Conservation (phyloP, 2,888 invertebrate genomes). For the Stegana nigrithorax region DNA sequence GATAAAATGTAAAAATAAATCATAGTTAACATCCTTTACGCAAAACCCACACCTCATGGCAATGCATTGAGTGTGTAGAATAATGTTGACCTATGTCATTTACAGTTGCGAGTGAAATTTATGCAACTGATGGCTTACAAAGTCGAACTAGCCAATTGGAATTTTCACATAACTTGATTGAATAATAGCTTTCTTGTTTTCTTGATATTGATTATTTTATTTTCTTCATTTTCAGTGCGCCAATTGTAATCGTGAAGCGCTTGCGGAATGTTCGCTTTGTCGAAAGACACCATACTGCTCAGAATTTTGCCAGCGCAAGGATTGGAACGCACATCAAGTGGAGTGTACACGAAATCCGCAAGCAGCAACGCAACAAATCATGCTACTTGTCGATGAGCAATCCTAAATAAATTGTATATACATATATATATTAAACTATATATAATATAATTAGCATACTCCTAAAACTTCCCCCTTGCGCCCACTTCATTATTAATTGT, state of each 20-base stretch:
- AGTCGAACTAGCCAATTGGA: too few relatives aligned
- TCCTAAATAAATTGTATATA: conserved; percentile 66
- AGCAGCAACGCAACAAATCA: conserved; percentile 82
- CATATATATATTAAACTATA: conserved; percentile 62
- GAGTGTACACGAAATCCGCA: conserved; percentile 81
- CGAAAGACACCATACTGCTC: conserved; percentile 89
- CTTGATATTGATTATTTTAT: not conserved
- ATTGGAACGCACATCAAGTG: conserved; percentile 88
- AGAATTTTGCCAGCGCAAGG: conserved; percentile 89
- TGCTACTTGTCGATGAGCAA: conserved; percentile 86
- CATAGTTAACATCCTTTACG: too few relatives aligned
- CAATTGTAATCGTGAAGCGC: conserved; percentile 88
- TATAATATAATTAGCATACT: conserved; percentile 40
- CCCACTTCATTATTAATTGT: conserved; percentile 37
- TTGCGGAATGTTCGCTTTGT: conserved; percentile 88
- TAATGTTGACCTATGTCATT: too few relatives aligned
- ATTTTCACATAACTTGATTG: too few relatives aligned
- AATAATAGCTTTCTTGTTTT: conserved; percentile 1
- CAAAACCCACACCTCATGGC: too few relatives aligned
- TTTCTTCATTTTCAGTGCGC: conserved; percentile 75
- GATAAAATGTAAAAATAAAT: too few relatives aligned
- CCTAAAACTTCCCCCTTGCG: conserved; percentile 14
- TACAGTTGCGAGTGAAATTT: too few relatives aligned
- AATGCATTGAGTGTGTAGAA: too few relatives aligned
- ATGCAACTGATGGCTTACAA: too few relatives aligned